Percentiles rank a stretch among this genome's conserved stretches.
Evolutionary conservation across 2,888 invertebrate genomes (phyloP).

Genomic region (Cryptus armator): DNA sequence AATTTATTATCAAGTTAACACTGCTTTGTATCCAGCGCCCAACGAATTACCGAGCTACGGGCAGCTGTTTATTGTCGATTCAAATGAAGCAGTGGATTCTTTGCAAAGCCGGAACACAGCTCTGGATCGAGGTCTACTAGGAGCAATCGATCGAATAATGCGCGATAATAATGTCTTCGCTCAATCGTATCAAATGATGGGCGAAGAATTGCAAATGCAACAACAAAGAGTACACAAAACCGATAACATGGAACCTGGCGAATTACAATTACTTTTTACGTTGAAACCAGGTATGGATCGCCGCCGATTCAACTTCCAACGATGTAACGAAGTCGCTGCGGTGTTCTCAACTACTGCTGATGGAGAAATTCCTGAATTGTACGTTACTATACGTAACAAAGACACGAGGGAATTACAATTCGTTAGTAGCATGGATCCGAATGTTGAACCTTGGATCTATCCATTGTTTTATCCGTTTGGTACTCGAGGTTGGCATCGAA

Average conservation of each 20-base stretch:
- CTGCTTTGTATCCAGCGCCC: constrained; percentile 44
- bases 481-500: too few relatives aligned
- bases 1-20: constrained; percentile 43
- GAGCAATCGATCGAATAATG: constrained; percentile 30
- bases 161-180: constrained; percentile 53
- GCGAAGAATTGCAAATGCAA: constrained; percentile 35
- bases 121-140: background rate
- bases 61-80: constrained; percentile 14
- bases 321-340: constrained; percentile 1
- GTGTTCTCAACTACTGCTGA: constrained; percentile 68
- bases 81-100: constrained; percentile 1
- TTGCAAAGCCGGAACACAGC: background rate
- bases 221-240: background rate
- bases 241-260: background rate
- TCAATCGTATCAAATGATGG: constrained; percentile 25
- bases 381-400: constrained; percentile 65
- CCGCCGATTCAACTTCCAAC: constrained; percentile 27
- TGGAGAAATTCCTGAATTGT: constrained; percentile 67
- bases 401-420: constrained; percentile 60
- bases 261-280: background rate
- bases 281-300: background rate
- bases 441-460: constrained; percentile 63
- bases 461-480: constrained; percentile 67
- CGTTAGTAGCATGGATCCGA: constrained; percentile 66
- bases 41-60: constrained; percentile 32